phyloP scores from a whole-genome alignment of 2,113 vertebrate species.

The Corapipo altera region DNA sequence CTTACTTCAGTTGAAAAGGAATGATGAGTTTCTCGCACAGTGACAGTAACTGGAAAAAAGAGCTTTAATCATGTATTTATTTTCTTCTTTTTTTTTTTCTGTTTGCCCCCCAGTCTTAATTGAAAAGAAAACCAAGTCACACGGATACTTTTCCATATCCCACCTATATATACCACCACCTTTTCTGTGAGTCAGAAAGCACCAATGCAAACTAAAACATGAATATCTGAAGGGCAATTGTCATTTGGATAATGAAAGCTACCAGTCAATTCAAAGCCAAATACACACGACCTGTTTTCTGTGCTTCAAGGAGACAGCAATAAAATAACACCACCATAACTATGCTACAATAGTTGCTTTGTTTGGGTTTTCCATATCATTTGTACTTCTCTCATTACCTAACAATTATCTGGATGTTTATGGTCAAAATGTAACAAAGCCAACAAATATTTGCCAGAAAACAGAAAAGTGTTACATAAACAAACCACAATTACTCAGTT shows the following conservation, averaged over 20 bases:
- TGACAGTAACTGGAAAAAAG: not conserved
- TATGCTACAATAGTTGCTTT: fast-evolving
- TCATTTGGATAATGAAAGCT: not conserved
- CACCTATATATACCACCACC: not conserved
- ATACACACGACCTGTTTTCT: not conserved
- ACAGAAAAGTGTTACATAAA: not conserved
- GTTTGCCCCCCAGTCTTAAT: fast-evolving
- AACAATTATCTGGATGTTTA: not conserved
- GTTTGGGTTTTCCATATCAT: not conserved
- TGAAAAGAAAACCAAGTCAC: not conserved
- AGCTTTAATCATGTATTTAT: not conserved
- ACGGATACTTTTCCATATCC: not conserved
- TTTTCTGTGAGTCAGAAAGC: not conserved
- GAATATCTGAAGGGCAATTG: not conserved
- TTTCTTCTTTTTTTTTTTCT: not conserved
- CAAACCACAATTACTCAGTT: not conserved
- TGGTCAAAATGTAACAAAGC: not conserved
- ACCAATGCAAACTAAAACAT: not conserved
- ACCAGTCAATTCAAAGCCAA: fast-evolving
- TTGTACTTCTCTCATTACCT: not conserved
- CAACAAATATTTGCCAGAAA: not conserved
- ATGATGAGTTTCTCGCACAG: not conserved
- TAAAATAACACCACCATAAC: not conserved
- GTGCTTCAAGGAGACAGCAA: not conserved
- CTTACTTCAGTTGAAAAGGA: not conserved